Evolutionary conservation across 2,113 vertebrate genomes (phyloP).

Genomic region (Narcine bancroftii): DNA sequence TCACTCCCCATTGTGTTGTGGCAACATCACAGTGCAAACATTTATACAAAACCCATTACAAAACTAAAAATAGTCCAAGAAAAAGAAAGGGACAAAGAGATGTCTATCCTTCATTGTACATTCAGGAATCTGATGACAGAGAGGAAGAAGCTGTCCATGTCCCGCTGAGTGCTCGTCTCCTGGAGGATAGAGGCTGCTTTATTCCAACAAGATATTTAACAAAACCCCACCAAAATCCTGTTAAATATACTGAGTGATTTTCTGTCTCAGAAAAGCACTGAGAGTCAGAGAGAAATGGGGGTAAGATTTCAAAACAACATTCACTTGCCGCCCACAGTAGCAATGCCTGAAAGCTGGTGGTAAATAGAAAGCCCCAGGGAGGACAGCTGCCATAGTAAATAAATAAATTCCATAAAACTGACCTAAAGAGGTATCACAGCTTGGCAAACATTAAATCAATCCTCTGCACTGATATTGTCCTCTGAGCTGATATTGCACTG

Average conservation of each 20-base stretch:
- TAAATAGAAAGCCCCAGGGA: neutral
- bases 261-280: neutral
- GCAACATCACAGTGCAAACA: no score
- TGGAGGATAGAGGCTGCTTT: no score
- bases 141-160: no score
- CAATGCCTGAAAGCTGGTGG: neutral
- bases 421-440: neutral
- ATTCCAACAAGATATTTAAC: no score
- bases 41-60: no score
- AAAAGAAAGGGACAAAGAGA: no score
- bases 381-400: neutral
- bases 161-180: no score
- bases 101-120: no score
- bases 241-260: neutral
- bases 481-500: neutral
- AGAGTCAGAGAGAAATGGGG: neutral
- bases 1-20: no score
- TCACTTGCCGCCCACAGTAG: neutral
- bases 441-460: neutral
- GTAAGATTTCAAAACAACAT: neutral
- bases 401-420: neutral
- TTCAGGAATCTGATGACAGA: no score
- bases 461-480: neutral
- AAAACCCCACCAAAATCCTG: no score
- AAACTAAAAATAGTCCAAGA: no score